Base-by-base conservation (phyloP, 2,113 vertebrate species). In the Sterrhoptilus dennistouni region DNA sequence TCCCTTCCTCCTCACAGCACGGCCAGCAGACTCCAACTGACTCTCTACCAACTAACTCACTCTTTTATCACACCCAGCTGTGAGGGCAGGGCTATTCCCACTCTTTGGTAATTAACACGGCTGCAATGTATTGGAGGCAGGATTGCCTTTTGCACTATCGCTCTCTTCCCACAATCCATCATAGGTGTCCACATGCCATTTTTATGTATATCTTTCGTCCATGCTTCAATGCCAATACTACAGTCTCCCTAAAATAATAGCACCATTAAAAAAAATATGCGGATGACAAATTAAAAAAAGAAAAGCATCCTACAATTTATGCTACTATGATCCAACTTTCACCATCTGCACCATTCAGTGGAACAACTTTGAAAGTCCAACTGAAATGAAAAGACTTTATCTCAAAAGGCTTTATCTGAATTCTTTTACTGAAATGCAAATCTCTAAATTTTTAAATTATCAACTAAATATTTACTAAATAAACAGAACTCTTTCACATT, bases 101-200 rank as follows among this genome's bases (percentile, higher is more conserved):
- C 44, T 44, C 44, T 44, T 44, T 44, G 18, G 44, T 19, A 19
- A 44, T 19, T 44, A 44, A 44, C 44, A 44, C 18, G 19, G 44
- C 44, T 19, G 44, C 44, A 44, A 44, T 44, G 8, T 8, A 44
- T 44, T 5, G 8, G 44, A 8, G 44, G 44, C 17, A 44, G 44
- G 44, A 19, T 44, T 44, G 18, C 17, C 44, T 44, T 44, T 18
- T 19, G 44, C 44, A 44, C 44, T 19, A 44, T 44, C 17, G 18
- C 44, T 44, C 17, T 44, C 44, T 44, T 44, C 44, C 44, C 44
- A 44, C 18, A 44, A 18, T 50, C 19, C 47, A 42, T n/a, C 42
- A 61, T 2, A 49, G 5, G 4, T 65, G 7, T 28, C 14, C n/a
- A 50, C 0, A 0, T 49, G 23, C 4, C 18, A 31, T 45, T 92